Evolutionary conservation across 2,113 vertebrate genomes (phyloP).

Genomic region (Prinia subflava): DNA sequence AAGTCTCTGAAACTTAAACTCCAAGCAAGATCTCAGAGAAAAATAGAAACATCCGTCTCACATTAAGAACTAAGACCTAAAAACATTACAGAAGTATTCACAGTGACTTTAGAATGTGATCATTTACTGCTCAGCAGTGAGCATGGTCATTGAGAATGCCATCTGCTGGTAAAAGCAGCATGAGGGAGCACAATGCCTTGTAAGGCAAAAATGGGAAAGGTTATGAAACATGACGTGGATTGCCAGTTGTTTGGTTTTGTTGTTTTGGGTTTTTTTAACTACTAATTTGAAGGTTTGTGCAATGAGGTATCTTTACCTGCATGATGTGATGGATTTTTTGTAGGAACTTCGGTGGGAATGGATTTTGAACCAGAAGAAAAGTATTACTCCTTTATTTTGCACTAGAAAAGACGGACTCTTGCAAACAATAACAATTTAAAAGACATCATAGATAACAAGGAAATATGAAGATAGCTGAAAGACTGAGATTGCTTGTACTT

Average conservation of each 20-base stretch:
- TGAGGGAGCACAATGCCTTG: not conserved
- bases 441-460: not conserved
- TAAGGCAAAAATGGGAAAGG: not conserved
- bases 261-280: not conserved
- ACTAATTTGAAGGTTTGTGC: not conserved
- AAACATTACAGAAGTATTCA: not conserved
- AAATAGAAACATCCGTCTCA: not conserved
- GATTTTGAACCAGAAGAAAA: not conserved
- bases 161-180: slow-evolving; percentile 51
- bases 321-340: not conserved
- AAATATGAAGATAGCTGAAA: not conserved
- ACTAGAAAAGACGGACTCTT: not conserved
- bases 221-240: not conserved
- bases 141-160: slow-evolving; percentile 29
- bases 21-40: not conserved
- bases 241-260: not conserved
- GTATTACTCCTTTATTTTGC: not conserved
- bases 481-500: not conserved
- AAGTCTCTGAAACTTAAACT: not conserved
- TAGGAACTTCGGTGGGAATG: not conserved
- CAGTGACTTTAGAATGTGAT: not conserved
- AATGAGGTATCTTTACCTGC: not conserved
- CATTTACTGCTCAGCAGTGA: not conserved
- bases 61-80: not conserved
- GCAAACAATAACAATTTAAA: not conserved